These are phyloP conservation scores for Pithys albifrons DNA, from an alignment of 2,113 vertebrate genomes.

Conservation along the genomic window DNA sequence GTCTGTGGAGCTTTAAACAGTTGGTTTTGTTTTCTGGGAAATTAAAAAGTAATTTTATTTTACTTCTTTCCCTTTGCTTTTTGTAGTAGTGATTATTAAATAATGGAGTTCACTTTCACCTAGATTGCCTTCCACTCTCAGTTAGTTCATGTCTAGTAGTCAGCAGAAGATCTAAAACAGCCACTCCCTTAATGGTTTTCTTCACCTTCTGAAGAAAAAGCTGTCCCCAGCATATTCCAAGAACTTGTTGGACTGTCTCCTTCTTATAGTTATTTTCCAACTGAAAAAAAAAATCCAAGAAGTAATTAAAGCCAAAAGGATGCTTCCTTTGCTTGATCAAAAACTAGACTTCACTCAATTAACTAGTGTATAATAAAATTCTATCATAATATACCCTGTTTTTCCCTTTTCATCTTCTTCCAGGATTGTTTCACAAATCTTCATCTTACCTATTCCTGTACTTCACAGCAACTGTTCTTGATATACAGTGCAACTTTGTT, in stretches of 20 bases:
- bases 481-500: neutral
- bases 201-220: slow-evolving; percentile 57
- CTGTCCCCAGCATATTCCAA: slow-evolving; percentile 67
- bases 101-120: neutral
- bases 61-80: neutral
- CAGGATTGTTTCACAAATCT: slow-evolving; percentile 8
- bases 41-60: neutral
- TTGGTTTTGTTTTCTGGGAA: neutral
- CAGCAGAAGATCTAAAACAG: slow-evolving; percentile 63
- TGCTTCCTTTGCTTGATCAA: slow-evolving; percentile 41
- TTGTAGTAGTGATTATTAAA: neutral
- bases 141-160: neutral
- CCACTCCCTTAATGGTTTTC: slow-evolving; percentile 68
- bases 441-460: neutral
- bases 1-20: neutral
- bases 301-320: slow-evolving; percentile 46
- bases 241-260: slow-evolving; percentile 67
- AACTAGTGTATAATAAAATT: slow-evolving; percentile 28
- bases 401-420: slow-evolving; percentile 45
- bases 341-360: slow-evolving; percentile 14
- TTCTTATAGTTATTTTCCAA: slow-evolving; percentile 42
- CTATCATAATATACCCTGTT: neutral
- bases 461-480: neutral
- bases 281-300: slow-evolving; percentile 28
- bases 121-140: slow-evolving; percentile 12